Conservation (phyloP, 2,888 invertebrate species). For the Ophion costatus region DNA sequence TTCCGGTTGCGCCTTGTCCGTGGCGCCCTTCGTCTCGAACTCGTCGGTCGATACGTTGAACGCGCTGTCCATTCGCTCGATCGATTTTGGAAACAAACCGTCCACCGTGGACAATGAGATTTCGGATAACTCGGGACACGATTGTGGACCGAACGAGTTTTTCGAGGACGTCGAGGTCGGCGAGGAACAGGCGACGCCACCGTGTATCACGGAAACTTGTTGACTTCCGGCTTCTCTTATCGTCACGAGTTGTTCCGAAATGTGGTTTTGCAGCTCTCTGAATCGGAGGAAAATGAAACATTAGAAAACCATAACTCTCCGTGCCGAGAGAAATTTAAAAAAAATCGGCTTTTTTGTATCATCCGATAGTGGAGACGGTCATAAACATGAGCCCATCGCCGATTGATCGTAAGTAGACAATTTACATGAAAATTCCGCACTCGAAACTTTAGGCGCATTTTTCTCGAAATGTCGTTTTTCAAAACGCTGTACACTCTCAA, state of each 20-base stretch:
- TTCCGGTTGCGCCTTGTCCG: slow-evolving; percentile 72
- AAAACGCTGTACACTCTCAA: too few species aligned
- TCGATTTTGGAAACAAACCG: slow-evolving; percentile 33
- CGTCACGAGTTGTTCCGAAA: slow-evolving; percentile 70
- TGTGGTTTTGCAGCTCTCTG: slow-evolving; percentile 74
- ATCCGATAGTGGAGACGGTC: too few species aligned
- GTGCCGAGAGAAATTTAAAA: not conserved
- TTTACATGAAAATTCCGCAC: too few species aligned
- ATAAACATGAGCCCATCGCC: too few species aligned
- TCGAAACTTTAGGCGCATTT: too few species aligned
- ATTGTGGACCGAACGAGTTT: slow-evolving; percentile 67
- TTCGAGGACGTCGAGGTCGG: slow-evolving; percentile 73
- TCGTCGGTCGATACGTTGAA: slow-evolving; percentile 54
- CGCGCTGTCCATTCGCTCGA: slow-evolving; percentile 2
- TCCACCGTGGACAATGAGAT: slow-evolving; percentile 72
- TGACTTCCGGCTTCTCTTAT: slow-evolving; percentile 67
- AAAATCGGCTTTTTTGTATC: too few species aligned
- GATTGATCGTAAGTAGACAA: too few species aligned
- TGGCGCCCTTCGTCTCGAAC: slow-evolving; percentile 60
- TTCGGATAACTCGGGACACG: slow-evolving; percentile 72
- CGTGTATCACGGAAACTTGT: slow-evolving; percentile 68
- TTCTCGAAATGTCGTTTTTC: too few species aligned
- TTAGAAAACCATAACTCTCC: not conserved
- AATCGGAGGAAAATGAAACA: not conserved
- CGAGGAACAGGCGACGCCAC: slow-evolving; percentile 72